phyloP scores from a whole-genome alignment of 64 coral and sea anemone species.

The Hydrozoanthus tunicans region DNA sequence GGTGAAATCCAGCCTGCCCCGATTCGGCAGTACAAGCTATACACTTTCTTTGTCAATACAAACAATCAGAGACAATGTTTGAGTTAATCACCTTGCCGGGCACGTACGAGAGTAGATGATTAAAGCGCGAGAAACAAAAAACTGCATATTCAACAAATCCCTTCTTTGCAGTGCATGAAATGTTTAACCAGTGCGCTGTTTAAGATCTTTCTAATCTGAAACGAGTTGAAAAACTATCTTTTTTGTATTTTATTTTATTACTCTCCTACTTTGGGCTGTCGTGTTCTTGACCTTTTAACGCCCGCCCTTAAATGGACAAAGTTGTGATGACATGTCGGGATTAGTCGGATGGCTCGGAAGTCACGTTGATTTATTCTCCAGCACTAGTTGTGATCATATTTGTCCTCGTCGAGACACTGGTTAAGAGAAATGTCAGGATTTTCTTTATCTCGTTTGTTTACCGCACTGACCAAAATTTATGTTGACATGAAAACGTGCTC shows the following conservation, averaged over 20 bases:
- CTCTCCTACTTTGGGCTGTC: conserved; percentile 35
- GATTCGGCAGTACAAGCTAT: conserved; percentile 15
- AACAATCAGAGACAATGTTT: conserved; percentile 1
- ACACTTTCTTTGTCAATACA: conserved; percentile 52
- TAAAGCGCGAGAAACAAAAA: neutral
- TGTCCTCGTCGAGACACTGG: conserved; percentile 4
- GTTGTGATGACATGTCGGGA: conserved; percentile 28
- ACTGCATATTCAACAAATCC: neutral
- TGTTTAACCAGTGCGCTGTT: neutral
- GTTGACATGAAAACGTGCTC: neutral
- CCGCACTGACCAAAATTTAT: neutral
- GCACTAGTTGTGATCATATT: neutral
- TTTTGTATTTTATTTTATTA: neutral
- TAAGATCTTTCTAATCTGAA: neutral
- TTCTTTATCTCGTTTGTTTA: conserved; percentile 11
- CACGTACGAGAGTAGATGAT: neutral
- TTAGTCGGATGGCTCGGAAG: neutral
- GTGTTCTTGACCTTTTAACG: conserved; percentile 42
- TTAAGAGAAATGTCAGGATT: conserved; percentile 7
- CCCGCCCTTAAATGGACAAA: conserved; percentile 47
- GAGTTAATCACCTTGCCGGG: neutral
- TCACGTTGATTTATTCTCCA: conserved; percentile 3
- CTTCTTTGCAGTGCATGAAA: neutral
- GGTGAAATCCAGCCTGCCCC: neutral
- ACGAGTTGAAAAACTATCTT: conserved; percentile 14